Evolutionary conservation across 2,888 invertebrate species (phyloP).

Genomic region (Zootermopsis nevadensis): DNA sequence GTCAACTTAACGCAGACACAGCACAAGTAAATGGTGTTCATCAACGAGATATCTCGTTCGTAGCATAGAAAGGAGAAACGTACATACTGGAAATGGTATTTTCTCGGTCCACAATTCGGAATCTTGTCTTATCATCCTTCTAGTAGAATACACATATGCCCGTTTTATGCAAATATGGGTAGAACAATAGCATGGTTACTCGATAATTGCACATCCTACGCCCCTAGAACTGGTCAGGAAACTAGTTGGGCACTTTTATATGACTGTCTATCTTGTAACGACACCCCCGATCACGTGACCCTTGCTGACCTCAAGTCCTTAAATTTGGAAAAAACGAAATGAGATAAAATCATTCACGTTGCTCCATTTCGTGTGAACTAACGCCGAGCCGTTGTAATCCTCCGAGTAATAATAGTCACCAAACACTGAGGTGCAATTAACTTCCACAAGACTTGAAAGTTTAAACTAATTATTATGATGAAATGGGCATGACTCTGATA

Average conservation of each 20-base stretch:
- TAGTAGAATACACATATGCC: no score
- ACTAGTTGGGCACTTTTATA: background rate
- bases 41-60: no score
- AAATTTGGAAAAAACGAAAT: background rate
- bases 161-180: no score
- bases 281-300: background rate
- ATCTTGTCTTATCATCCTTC: no score
- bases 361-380: background rate
- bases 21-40: no score
- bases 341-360: background rate
- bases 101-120: no score
- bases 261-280: background rate
- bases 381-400: background rate
- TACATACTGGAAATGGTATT: no score
- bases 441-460: background rate
- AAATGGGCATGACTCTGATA: no score
- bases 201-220: background rate
- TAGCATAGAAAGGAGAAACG: no score
- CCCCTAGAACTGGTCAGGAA: background rate
- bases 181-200: background rate
- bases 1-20: no score
- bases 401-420: background rate
- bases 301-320: background rate
- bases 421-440: background rate
- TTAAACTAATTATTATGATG: background rate